These are phyloP conservation scores for Halictus ligatus DNA, from an alignment of 2,888 invertebrate species.

Conservation along the genomic window DNA sequence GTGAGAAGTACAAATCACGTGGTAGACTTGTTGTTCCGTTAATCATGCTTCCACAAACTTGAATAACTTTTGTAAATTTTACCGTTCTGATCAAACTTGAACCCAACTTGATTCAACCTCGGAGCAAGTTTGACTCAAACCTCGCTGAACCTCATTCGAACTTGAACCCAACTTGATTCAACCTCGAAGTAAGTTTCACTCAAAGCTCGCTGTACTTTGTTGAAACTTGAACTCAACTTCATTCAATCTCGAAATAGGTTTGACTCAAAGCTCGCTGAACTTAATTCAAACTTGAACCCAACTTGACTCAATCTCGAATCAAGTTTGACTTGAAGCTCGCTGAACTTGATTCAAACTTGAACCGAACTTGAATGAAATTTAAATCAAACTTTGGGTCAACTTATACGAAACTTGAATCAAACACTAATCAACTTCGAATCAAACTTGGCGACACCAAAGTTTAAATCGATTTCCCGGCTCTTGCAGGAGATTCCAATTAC, in stretches of 20 bases:
- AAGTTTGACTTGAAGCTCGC: not conserved
- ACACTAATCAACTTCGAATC: too few relatives aligned
- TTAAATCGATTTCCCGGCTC: not conserved
- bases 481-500: not conserved
- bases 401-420: not conserved
- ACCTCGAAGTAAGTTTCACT: not conserved
- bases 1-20: not conserved
- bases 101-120: not conserved
- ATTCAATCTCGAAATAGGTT: not conserved
- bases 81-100: not conserved
- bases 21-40: not conserved
- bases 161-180: not conserved
- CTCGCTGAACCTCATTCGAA: not conserved
- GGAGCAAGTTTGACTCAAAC: not conserved
- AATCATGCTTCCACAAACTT: too few relatives aligned
- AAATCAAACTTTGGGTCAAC: not conserved
- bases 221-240: not conserved
- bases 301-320: not conserved
- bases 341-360: not conserved
- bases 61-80: not conserved
- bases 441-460: too few relatives aligned
- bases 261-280: not conserved
- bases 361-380: not conserved
- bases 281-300: not conserved
- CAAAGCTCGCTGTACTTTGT: not conserved